Evolutionary conservation across 2,113 vertebrate species (phyloP).

Genomic region (Nothocercus julius): DNA sequence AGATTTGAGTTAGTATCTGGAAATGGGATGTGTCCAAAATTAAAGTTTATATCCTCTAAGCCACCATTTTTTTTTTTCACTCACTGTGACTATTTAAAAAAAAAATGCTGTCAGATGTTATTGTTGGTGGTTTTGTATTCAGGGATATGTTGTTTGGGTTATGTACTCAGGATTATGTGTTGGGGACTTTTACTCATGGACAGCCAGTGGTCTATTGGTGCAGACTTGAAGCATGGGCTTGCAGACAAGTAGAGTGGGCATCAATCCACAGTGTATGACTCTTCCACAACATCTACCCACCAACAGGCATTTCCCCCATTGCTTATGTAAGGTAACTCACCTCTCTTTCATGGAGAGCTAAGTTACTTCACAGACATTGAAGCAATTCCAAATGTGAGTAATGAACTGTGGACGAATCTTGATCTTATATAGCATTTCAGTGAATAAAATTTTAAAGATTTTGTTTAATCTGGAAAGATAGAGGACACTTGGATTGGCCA

Average conservation of each 20-base stretch:
- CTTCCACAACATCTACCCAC: neutral
- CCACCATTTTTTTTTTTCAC: neutral
- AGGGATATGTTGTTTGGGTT: neutral
- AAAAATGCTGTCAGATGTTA: neutral
- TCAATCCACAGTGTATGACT: neutral
- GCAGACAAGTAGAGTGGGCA: neutral
- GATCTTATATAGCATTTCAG: neutral
- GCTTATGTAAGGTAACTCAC: neutral
- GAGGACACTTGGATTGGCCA: rapidly evolving
- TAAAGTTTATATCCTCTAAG: neutral
- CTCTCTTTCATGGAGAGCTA: neutral
- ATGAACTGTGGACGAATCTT: neutral
- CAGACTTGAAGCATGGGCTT: neutral
- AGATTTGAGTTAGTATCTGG: neutral
- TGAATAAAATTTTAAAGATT: neutral
- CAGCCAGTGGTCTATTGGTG: neutral
- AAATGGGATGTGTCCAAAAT: neutral
- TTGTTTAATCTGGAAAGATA: neutral
- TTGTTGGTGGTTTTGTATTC: neutral
- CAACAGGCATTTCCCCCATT: rapidly evolving
- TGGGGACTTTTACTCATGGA: neutral
- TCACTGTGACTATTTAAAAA: neutral
- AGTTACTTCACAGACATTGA: neutral
- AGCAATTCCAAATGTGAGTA: neutral
- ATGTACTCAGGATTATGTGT: neutral